Evolutionary conservation across 2,113 vertebrate species (phyloP).

Genomic region (Ivindomyrus marchei): DNA sequence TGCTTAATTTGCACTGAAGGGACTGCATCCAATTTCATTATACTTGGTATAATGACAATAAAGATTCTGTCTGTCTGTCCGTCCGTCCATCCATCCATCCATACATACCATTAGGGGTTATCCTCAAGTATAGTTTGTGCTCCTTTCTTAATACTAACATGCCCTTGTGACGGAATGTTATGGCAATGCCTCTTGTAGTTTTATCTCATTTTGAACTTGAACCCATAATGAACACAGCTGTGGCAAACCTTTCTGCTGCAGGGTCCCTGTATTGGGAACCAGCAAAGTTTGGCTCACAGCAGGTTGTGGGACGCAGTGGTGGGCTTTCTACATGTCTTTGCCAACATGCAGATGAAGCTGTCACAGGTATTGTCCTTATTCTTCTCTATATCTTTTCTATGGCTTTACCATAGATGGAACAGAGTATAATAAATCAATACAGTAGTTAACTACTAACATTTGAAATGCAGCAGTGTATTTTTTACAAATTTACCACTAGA

Average conservation of each 20-base stretch:
- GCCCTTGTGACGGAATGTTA: neutral
- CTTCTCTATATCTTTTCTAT: neutral
- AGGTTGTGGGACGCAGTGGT: conserved; percentile 95
- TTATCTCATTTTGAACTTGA: neutral
- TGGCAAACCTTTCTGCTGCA: conserved; percentile 33
- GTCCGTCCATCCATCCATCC: no score
- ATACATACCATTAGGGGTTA: neutral
- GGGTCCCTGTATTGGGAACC: conserved; percentile 93
- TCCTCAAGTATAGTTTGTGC: neutral
- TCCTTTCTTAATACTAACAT: neutral
- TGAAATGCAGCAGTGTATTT: neutral
- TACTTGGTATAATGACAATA: no score
- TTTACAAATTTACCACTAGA: conserved; percentile 49
- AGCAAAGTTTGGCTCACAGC: conserved; percentile 94
- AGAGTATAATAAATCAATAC: neutral
- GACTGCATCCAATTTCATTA: no score
- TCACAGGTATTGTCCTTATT: conserved; percentile 73
- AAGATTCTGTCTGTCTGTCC: no score
- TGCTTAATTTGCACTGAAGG: no score
- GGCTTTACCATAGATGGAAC: neutral
- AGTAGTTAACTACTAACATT: neutral
- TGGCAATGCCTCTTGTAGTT: neutral
- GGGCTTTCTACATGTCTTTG: conserved; percentile 94
- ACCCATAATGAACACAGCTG: neutral
- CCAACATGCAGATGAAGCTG: conserved; percentile 99